A percentile compares a stretch with the other conserved stretches of the same genome.
Evolutionary conservation across 2,113 vertebrate genomes (phyloP).

Genomic region (Myocastor coypus): DNA sequence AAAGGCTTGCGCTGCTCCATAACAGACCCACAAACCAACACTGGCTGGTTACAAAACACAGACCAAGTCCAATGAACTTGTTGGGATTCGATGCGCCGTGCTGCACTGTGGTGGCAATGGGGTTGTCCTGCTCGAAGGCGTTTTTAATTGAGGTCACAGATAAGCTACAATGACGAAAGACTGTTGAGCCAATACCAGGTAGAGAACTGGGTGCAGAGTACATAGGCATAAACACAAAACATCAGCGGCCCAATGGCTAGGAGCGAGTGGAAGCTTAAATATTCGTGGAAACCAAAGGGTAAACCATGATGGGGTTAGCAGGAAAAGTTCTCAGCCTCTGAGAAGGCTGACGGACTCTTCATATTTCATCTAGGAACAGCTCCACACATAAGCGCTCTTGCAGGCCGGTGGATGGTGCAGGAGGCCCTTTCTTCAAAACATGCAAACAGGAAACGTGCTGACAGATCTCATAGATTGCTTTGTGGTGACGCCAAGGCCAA

Average conservation of each 20-base stretch:
- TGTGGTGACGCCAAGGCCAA: neutral
- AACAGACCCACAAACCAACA: neutral
- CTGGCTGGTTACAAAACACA: neutral
- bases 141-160: neutral
- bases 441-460: neutral
- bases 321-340: neutral
- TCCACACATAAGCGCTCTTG: neutral
- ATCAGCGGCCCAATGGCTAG: neutral
- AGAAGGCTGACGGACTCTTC: neutral
- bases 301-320: neutral
- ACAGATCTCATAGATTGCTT: neutral
- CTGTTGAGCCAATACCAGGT: neutral
- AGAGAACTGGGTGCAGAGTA: rapidly evolving
- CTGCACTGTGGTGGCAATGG: neutral
- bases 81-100: slow-evolving; percentile 18
- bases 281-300: neutral
- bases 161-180: neutral
- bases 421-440: slow-evolving; percentile 2
- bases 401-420: neutral
- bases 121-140: neutral
- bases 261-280: neutral
- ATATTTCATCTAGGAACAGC: neutral
- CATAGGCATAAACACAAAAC: neutral
- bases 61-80: neutral
- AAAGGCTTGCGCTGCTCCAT: neutral